Evolutionary conservation across 1,140 invertebrate genomes (phyloP).

Genomic region (Meloidogyne exigua): DNA sequence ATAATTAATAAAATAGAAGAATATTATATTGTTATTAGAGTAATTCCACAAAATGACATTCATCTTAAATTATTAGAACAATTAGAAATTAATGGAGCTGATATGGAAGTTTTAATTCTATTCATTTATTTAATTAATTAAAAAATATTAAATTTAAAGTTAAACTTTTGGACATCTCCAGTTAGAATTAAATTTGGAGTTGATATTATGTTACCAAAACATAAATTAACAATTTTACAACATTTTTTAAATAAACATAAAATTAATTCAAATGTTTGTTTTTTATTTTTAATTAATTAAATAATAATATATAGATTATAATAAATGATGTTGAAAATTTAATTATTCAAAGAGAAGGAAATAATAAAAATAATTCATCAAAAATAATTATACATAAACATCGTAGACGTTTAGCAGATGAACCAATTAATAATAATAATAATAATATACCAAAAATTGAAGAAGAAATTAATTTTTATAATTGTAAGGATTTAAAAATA

Average conservation of each 20-base stretch:
- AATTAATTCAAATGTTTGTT: constrained; percentile 31
- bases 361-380: constrained; percentile 24
- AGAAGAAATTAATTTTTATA: constrained; percentile 24
- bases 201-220: constrained; percentile 46
- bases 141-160: background rate
- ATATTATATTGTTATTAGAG: constrained; percentile 33
- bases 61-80: constrained; percentile 38
- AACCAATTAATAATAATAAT: constrained; percentile 4
- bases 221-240: constrained; percentile 29
- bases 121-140: background rate
- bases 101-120: constrained; percentile 26
- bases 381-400: background rate
- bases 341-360: constrained; percentile 50
- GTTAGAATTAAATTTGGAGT: constrained; percentile 37
- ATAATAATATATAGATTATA: constrained; percentile 24
- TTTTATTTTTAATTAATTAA: background rate
- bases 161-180: constrained; percentile 61
- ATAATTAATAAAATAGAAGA: background rate
- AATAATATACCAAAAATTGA: background rate
- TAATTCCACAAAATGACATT: constrained; percentile 30
- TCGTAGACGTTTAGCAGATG: constrained; percentile 9
- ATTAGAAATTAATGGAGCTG: constrained; percentile 32
- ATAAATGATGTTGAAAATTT: constrained; percentile 61
- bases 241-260: constrained; percentile 28
- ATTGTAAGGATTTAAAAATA: constrained; percentile 12